Conservation (phyloP, 1,140 invertebrate species). For the Mercenaria mercenaria region DNA sequence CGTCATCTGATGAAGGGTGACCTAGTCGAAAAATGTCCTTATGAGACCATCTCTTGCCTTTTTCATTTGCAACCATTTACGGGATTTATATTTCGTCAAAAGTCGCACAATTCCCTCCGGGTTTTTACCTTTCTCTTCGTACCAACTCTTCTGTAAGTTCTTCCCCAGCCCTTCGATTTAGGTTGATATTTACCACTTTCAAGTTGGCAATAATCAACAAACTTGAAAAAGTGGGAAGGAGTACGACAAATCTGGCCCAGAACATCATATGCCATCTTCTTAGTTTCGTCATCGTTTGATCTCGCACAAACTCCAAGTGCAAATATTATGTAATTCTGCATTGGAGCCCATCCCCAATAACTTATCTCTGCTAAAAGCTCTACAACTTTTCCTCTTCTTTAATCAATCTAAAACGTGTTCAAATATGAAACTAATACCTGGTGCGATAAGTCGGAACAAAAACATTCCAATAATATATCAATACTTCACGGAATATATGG, state of each 20-base stretch:
- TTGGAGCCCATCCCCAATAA: slow-evolving; percentile 80
- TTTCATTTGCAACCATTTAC: no score
- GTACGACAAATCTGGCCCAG: slow-evolving; percentile 83
- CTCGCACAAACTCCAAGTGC: slow-evolving; percentile 84
- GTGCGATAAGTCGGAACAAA: no score
- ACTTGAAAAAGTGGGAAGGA: slow-evolving; percentile 85
- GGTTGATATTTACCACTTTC: slow-evolving; percentile 62
- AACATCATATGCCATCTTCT: slow-evolving; percentile 73
- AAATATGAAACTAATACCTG: no score
- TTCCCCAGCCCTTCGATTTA: slow-evolving; percentile 88
- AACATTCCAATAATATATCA: no score
- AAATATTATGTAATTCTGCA: slow-evolving; percentile 80
- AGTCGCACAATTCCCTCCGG: slow-evolving; percentile 89
- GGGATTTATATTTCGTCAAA: slow-evolving; percentile 88
- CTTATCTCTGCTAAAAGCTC: slow-evolving; percentile 80
- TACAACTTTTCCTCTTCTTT: slow-evolving; percentile 80
- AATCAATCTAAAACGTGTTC: slow-evolving; percentile 80
- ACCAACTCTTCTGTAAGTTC: slow-evolving; percentile 89
- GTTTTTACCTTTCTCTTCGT: slow-evolving; percentile 84
- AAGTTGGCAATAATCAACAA: slow-evolving; percentile 79
- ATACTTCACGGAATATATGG: no score
- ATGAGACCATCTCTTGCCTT: slow-evolving; percentile 89
- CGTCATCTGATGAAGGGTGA: slow-evolving; percentile 87
- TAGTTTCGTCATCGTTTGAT: slow-evolving; percentile 73
- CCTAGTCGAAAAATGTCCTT: slow-evolving; percentile 90